phyloP scores from a whole-genome alignment of 2,888 invertebrate species.

The Heliconius hortense region DNA sequence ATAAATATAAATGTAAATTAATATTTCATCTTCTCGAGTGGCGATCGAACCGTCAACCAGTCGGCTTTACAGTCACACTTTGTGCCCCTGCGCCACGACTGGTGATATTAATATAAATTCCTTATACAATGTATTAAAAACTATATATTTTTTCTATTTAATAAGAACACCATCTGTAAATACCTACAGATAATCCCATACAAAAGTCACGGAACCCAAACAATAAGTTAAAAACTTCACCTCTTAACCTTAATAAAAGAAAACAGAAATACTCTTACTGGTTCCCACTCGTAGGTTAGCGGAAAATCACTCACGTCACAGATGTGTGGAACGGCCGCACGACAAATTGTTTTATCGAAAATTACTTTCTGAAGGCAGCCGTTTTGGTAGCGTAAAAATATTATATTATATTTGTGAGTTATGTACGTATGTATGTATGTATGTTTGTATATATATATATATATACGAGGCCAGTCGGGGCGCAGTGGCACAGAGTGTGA shows the following conservation, averaged over 20 bases:
- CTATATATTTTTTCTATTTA: not conserved
- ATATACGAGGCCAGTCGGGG: no score
- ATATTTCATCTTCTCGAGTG: no score
- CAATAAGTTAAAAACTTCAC: conserved; percentile 25
- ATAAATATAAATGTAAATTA: no score
- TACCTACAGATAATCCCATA: not conserved
- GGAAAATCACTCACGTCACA: conserved; percentile 53
- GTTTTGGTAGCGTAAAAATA: conserved; percentile 34
- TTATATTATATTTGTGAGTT: conserved; percentile 9
- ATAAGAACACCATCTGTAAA: not conserved
- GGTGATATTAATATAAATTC: no score
- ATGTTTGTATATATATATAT: no score
- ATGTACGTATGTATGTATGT: not conserved
- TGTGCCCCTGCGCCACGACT: no score
- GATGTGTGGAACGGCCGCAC: conserved; percentile 72
- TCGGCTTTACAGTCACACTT: no score
- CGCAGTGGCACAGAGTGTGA: no score
- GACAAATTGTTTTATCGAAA: conserved; percentile 82
- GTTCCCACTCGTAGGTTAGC: conserved; percentile 33
- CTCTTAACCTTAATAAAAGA: conserved; percentile 42
- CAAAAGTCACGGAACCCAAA: conserved; percentile 6
- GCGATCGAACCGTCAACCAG: no score
- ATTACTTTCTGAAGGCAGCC: conserved; percentile 63
- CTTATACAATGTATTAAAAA: not conserved
- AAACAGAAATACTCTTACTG: conserved; percentile 34